A percentile compares a stretch with the other conserved stretches of the same genome.
These are phyloP conservation scores for Coturnix japonica DNA, from an alignment of 2,113 vertebrate genomes.

Conservation along the genomic window DNA sequence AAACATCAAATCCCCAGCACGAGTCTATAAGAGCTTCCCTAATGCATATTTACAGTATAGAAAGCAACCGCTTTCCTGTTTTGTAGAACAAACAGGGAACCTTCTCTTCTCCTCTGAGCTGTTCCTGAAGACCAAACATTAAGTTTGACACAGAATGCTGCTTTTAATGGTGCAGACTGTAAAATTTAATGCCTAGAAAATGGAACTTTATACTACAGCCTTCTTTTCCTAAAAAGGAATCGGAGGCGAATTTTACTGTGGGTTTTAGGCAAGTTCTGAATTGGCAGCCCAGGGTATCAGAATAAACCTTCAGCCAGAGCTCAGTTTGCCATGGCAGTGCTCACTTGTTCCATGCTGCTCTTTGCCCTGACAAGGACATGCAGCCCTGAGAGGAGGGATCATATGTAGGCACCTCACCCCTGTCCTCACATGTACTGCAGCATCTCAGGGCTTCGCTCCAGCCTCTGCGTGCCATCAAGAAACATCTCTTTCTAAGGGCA, in stretches of 20 bases:
- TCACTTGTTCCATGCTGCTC: conserved; percentile 4
- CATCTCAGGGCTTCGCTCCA: neutral
- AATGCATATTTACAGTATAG: conserved; percentile 77
- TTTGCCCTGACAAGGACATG: neutral
- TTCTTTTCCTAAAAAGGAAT: conserved; percentile 71
- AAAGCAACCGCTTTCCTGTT: conserved; percentile 70
- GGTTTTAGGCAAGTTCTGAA: conserved; percentile 49
- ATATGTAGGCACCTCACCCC: neutral
- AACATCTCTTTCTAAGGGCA: neutral
- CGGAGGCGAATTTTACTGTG: conserved; percentile 27
- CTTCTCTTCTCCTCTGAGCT: conserved; percentile 55
- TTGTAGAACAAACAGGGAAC: conserved; percentile 59
- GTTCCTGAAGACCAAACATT: conserved; percentile 50
- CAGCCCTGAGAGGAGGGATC: neutral
- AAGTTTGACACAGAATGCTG: conserved; percentile 32
- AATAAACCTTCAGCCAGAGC: conserved; percentile 57
- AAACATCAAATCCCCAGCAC: conserved; percentile 79
- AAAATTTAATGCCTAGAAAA: conserved; percentile 58
- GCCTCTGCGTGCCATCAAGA: neutral
- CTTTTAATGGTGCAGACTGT: conserved; percentile 20
- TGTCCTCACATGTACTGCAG: neutral
- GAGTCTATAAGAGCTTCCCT: conserved; percentile 74
- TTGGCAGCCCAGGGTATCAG: conserved; percentile 43
- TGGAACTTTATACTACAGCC: conserved; percentile 9
- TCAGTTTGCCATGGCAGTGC: neutral